Evolutionary conservation across 2,797 vertebrate genomes (phyloP), one percentile per base, ranked within the genome.

Genomic region (Aphelocoma californica): DNA sequence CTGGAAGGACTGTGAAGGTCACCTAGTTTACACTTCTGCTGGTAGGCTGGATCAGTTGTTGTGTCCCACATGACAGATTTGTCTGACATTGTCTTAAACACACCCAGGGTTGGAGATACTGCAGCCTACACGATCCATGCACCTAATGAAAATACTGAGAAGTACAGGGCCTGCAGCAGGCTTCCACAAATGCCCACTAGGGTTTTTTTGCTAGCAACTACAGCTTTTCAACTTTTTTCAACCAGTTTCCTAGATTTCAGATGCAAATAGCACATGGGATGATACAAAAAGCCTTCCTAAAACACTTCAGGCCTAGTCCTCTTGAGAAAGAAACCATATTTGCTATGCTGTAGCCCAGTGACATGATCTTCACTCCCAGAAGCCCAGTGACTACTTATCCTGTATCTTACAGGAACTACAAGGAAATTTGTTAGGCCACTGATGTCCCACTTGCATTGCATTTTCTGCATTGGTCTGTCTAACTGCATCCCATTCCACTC

Each of bases 31-130:
- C 2, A 5, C 24, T 85, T 47, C 40, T 90, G 92, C 82, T 72
- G 57, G 26, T 56, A 91, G 84, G 87, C 48, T 83, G 81, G 57
- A 80, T 81, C 53, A 77, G 1, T 57, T 74, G 29, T 15, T 82
- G 65, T 53, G 67, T 93, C 69, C 86, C 75, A 64, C 40, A 34
- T 67, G 81, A 60, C 71, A 93, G 54, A 58, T 61, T 78, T 64
- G 71, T 81, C 64, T 87, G 65, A 87, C 64, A 56, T 31, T 38
- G 47, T 77, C 70, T 67, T 29, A 67, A 88, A 71, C 69, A 85
- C 8, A 17, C 18, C 7, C 19, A 36, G 40, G 72, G 28, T 0
- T 48, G 40, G 58, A 89, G 48, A 65, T 23, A 38, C 18, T 48
- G 38, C 42, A 77, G 75, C 72, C 44, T 70, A n/a, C 36, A 32